phyloP scores from a whole-genome alignment of 2,113 vertebrate species.

The Myrmophylax atrothorax region DNA sequence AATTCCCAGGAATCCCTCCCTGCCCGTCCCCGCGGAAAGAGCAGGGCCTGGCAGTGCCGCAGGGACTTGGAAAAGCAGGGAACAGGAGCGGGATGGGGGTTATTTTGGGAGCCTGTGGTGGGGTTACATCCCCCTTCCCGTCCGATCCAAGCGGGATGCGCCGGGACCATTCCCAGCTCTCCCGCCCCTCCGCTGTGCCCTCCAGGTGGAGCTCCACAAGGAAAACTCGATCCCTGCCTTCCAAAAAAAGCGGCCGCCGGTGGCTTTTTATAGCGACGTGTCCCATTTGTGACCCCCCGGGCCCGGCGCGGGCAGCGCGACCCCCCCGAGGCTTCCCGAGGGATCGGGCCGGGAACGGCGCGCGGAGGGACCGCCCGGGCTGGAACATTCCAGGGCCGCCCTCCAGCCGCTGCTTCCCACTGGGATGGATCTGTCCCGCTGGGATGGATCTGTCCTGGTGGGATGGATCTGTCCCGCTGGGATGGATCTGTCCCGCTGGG shows the following conservation, averaged over 20 bases:
- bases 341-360: constrained; percentile 44
- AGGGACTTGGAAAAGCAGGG: neutral
- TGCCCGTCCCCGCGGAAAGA: rapidly evolving
- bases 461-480: rapidly evolving
- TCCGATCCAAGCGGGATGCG: rapidly evolving
- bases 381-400: neutral
- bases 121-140: neutral
- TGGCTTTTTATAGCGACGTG: constrained; percentile 64
- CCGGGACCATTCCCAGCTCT: neutral
- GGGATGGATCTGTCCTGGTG: rapidly evolving
- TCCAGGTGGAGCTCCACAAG: constrained; percentile 25
- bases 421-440: rapidly evolving
- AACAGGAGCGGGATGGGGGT: rapidly evolving
- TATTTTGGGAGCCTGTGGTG: rapidly evolving
- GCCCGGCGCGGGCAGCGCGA: constrained; percentile 21
- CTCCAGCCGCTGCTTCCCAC: rapidly evolving
- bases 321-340: neutral
- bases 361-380: neutral
- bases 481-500: rapidly evolving
- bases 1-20: neutral
- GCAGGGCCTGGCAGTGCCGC: neutral
- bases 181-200: neutral
- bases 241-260: neutral
- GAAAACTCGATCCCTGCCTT: constrained; percentile 61
- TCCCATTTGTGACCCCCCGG: constrained; percentile 58